phyloP scores from a whole-genome alignment of 64 coral and sea anemone species.

The Dendronephthya gigantea region DNA sequence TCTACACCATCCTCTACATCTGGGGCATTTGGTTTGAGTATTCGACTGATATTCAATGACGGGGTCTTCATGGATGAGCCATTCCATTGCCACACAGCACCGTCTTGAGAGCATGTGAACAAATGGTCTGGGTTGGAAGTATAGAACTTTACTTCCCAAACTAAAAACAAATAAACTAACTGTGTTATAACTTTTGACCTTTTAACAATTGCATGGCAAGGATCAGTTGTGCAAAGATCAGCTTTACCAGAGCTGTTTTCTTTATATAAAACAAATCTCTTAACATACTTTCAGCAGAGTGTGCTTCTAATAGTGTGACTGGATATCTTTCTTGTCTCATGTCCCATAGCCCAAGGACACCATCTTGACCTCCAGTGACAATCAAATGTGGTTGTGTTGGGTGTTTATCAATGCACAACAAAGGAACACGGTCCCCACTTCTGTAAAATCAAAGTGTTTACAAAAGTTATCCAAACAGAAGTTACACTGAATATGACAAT shows the following conservation, averaged over 20 bases:
- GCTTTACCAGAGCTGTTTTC: neutral
- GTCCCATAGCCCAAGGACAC: conserved; percentile 83
- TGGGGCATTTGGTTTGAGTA: neutral
- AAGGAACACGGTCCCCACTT: conserved; percentile 72
- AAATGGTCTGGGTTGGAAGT: neutral
- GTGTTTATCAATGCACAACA: conserved; percentile 84
- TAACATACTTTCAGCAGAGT: conserved; percentile 61
- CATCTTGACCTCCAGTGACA: conserved; percentile 90
- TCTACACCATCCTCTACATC: neutral
- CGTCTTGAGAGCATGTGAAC: conserved; percentile 10
- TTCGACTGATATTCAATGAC: neutral
- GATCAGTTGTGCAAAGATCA: neutral
- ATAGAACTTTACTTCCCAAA: conserved; percentile 7
- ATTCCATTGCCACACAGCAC: conserved; percentile 14
- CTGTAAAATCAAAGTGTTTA: conserved; percentile 35
- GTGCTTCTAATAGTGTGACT: conserved; percentile 77
- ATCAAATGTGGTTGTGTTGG: conserved; percentile 85
- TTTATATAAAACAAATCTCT: neutral
- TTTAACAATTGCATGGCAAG: neutral
- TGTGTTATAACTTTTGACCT: too few species aligned
- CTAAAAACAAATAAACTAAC: neutral
- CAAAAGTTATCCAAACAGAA: too few species aligned
- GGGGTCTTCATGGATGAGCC: neutral
- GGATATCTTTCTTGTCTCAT: conserved; percentile 88
- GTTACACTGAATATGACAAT: too few species aligned